phyloP scores from a whole-genome alignment of 1,140 invertebrate species.

The Caerostris darwini region DNA sequence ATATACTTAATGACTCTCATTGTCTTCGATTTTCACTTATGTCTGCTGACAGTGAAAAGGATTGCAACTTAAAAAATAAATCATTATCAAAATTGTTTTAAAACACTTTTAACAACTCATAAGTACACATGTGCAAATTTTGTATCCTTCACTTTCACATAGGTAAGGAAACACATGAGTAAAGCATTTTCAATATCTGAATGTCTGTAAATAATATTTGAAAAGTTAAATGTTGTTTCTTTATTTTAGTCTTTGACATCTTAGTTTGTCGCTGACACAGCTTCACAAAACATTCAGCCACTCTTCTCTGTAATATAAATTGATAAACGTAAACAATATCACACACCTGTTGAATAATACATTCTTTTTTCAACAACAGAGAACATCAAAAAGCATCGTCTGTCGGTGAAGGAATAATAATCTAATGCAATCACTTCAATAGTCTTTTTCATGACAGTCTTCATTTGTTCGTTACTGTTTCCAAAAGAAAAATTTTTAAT shows the following conservation, averaged over 20 bases:
- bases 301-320: slow-evolving; percentile 3
- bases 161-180: background rate
- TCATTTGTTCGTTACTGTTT: slow-evolving; percentile 3
- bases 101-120: background rate
- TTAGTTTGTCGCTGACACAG: background rate
- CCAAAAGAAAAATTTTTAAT: background rate
- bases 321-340: slow-evolving; percentile 29
- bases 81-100: background rate
- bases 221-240: no score
- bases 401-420: background rate
- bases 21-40: background rate
- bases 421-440: background rate
- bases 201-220: background rate
- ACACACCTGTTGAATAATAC: slow-evolving; percentile 13
- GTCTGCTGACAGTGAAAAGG: background rate
- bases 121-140: background rate
- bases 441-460: background rate
- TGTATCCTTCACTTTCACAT: background rate
- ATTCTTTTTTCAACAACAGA: slow-evolving; percentile 14
- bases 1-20: background rate
- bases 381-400: background rate
- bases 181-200: slow-evolving; percentile 50
- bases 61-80: background rate
- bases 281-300: background rate
- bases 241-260: no score